Base-by-base conservation (phyloP, 2,888 invertebrate species). In the Cerastis rubricosa region DNA sequence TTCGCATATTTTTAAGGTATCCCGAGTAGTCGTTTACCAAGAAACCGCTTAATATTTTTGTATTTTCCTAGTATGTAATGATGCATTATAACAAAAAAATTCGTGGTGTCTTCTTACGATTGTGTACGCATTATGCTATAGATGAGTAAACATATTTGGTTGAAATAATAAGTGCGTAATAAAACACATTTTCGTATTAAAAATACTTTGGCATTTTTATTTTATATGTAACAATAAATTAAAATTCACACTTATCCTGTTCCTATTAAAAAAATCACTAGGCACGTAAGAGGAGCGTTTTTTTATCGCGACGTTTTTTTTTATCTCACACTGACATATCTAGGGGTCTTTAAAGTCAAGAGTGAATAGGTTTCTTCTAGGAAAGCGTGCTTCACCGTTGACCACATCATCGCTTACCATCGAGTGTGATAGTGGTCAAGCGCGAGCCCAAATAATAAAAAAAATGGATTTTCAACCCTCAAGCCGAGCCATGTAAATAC, bases 161-260 rank as follows among this genome's bases (percentile, higher is more conserved):
- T 96, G 96, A 95, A 96, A 96, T 96, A 96, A 96, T 96, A 96
- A 96, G 95, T 96, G 96, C 96, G 96, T 96, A 96, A 96, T 96
- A 96, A 96, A 96, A 96, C 96, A 96, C 94, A 94, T 95, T 95
- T 96, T 96, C 95, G 93, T 96, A 96, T 93, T 93, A 91, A 85
- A 80, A 84, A 86, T 88, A 83, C 84, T 83, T 88, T 91, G 91
- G 90, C 89, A 91, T 92, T 91, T 90, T 85, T 86, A 86, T 84
- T 83, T 81, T 63, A 22, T 63, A 8, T 70, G n/a, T 80, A 83
- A 84, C 67, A 76, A 76, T 74, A 25, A 68, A 57, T 76, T 72
- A 72, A 61, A 71, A 64, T 57, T 57, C 45, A 51, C 43, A 35
- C 11, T 3, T 65, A 40, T 29, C 19, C 25, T 49, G 12, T 72